Base-by-base conservation (phyloP, 2,888 invertebrate genomes). In the Oxycera nigricornis region DNA sequence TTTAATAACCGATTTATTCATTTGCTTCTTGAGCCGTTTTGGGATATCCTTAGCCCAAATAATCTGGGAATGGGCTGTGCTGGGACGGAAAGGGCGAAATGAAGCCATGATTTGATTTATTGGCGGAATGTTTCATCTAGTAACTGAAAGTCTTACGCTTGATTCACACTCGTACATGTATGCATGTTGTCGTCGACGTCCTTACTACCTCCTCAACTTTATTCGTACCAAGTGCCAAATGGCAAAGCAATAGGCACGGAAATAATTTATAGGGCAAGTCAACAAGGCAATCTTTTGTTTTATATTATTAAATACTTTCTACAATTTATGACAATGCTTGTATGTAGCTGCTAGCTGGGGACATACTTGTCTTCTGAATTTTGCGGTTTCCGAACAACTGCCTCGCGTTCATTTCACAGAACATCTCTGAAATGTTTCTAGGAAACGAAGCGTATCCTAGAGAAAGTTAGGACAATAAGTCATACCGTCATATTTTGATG, bases 291-390 rank as follows among this genome's bases (percentile, higher is more conserved):
- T 30, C 59, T 73, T 73, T 73, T 73, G 73, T 73, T 73, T 73
- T 61, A 61, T 74, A 70, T 74, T 74, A 74, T 74, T 74, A 74
- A 74, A 74, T 74, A 74, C 74, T 74, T 74, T 74, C 70, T 35
- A 74, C 72, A 74, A 74, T 74, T 74, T 74, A 74, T 73, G 62
- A 30, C 70, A 20, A 55, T 65, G 39, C n/a, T 39, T 30, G 65
- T 2, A n/a, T n/a, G n/a, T n/a, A n/a, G n/a, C n/a, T n/a, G n/a
- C n/a, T n/a, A 11, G 39, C 20, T 31, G 70, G 20, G 31, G 41
- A 70, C 70, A 22, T 14, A 46, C 46, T 11, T 26, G 17, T 20
- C 28, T 9, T 52, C 22, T 3, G 70, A 52, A 31, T 70, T 30
- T 28, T 52, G 70, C 20, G 52, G 55, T 62, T 35, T 17, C 39